Base-by-base conservation (phyloP, 2,797 vertebrate genomes). In the Apogon hyalosoma region DNA sequence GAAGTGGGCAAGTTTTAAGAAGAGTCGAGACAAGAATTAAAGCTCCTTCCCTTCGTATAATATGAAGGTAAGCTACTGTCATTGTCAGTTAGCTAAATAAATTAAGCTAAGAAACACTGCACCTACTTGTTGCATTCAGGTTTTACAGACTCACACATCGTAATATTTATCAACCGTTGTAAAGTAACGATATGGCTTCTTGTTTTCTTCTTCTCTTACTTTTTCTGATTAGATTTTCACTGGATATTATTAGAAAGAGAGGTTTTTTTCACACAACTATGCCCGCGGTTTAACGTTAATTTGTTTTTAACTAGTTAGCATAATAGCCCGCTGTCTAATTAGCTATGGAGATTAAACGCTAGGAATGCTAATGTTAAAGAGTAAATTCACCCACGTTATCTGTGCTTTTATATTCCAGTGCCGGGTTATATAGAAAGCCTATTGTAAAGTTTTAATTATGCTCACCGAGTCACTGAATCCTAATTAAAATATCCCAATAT, bases 111-210 rank as follows among this genome's bases (percentile, higher is more conserved):
- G 6, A 19, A n/a, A 53, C 1, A 63, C 65, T 86, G 77, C 83
- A 84, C n/a, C n/a, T n/a, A n/a, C 83, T 88, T 90, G 87, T 86
- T 88, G 86, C 76, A 2, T 60, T 14, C 43, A 4, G 11, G 1
- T 11, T 36, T n/a, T 19, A 18, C 33, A 10, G 33, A 36, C 15
- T 48, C 18, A 12, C 12, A 1, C 11, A 48, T 19, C 11, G 10
- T 12, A 14, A 14, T 12, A 11, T 48, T 46, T 21, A 48, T 7
- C 41, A 43, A 7, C 13, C 13, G 10, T 16, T 8, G 14, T 31
- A 15, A 11, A 9, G 33, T 31, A 31, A 18, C 14, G 11, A 31
- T 16, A 9, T 31, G 16, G n/a, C 15, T 19, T 11, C 1, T 4
- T 21, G 12, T 13, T 18, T 57, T 33, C 16, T 4, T 5, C 40